Base-by-base conservation (phyloP, 2,113 vertebrate genomes). In the Pleuronectes platessa region DNA sequence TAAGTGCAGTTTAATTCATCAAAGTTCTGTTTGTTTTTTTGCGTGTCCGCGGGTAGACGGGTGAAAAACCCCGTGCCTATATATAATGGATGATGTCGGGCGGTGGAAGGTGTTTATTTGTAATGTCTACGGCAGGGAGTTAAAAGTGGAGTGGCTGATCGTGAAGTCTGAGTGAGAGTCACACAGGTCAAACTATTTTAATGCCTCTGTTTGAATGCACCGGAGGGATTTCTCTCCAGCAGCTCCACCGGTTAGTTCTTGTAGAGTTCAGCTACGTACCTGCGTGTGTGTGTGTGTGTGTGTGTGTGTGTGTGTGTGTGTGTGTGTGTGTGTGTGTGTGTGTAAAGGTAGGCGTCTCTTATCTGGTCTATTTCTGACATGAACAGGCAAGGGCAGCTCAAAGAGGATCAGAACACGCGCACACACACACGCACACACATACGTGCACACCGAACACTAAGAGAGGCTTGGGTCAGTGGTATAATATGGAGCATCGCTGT, bases 151-250 rank as follows among this genome's bases (percentile, higher is more conserved):
- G 66, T 27, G 58, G 13, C 61, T 47, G 64, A 78, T 78, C 68
- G 68, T 55, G 21, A 7, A 65, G 83, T 76, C 54, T 13, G 17
- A 37, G 26, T 51, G 45, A 68, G 56, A 77, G 85, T 88, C 70
- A 66, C 63, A 72, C 55, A 47, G 86, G 84, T 86, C 82, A 74
- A 78, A 74, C 82, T 90, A 85, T 88, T 90, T 83, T 81, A 84
- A 83, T 35, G 62, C 60, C 23, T 73, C 26, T 53, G 63, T 81
- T 67, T 79, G 67, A 87, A 71, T 40, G 63, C 45, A 42, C 59
- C 64, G 0, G 14, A 67, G 81, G 78, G 56, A 61, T 74, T 83
- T 74, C 76, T 83, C 82, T 75, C 60, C 12, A 45, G 24, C 53
- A 40, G 26, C 66, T 69, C 65, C 65, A 63, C 65, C 10, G 26